phyloP scores from a whole-genome alignment of 2,888 invertebrate species.

The Hirtodrosophila alboralis region DNA sequence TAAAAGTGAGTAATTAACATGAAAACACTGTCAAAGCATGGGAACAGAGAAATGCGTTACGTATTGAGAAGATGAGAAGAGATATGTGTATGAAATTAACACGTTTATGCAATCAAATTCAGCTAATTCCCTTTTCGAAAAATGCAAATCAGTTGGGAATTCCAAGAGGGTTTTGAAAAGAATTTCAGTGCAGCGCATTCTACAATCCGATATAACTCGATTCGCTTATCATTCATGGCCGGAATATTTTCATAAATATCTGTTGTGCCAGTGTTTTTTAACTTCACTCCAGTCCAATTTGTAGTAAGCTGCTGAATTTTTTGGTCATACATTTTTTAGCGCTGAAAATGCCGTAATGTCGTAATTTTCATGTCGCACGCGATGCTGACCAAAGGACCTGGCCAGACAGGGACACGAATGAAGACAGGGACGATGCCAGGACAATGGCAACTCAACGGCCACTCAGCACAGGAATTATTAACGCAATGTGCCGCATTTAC shows the following conservation, averaged over 20 bases:
- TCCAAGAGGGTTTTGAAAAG: background rate
- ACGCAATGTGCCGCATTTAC: slow-evolving; percentile 65
- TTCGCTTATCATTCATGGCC: slow-evolving; percentile 21
- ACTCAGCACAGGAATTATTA: slow-evolving; percentile 67
- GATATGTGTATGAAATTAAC: slow-evolving; percentile 7
- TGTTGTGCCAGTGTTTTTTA: background rate
- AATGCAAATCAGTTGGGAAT: background rate
- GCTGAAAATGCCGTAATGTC: slow-evolving; percentile 34
- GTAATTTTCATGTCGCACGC: slow-evolving; percentile 60
- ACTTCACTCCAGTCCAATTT: slow-evolving; percentile 33
- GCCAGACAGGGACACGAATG: background rate
- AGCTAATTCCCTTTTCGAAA: too few species aligned
- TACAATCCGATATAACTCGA: slow-evolving; percentile 2
- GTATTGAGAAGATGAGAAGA: background rate
- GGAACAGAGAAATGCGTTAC: slow-evolving; percentile 17
- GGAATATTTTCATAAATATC: slow-evolving; percentile 42
- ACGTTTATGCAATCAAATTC: slow-evolving; percentile 12
- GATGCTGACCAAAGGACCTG: slow-evolving; percentile 26
- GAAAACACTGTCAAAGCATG: slow-evolving; percentile 1
- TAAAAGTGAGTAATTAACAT: slow-evolving; percentile 43
- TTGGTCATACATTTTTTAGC: slow-evolving; percentile 29
- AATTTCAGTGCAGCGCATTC: slow-evolving; percentile 12
- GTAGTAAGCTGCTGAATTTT: slow-evolving; percentile 34
- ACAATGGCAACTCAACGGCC: slow-evolving; percentile 62
- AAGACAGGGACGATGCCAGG: background rate